These are phyloP conservation scores for Mythimna ferrago DNA, from an alignment of 2,888 invertebrate genomes.

Conservation along the genomic window DNA sequence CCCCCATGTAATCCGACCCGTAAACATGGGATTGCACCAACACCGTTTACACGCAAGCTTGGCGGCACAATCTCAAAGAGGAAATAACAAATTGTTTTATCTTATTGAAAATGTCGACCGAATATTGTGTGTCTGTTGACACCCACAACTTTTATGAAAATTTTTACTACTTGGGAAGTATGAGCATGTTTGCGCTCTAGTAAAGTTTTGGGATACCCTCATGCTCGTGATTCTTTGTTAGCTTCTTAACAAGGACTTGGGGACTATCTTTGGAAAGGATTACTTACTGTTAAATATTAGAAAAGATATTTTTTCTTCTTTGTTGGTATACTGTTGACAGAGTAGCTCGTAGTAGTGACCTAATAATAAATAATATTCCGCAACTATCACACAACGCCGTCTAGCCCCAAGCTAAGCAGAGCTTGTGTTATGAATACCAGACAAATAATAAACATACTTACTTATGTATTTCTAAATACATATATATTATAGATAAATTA, in stretches of 20 bases:
- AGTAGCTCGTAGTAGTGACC: too few species aligned
- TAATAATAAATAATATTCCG: too few species aligned
- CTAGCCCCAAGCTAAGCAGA: too few species aligned
- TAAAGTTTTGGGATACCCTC: neutral
- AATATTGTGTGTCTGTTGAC: conserved; percentile 31
- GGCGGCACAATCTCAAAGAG: conserved; percentile 37
- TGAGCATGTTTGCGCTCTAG: neutral
- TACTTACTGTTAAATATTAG: neutral
- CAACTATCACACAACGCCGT: too few species aligned
- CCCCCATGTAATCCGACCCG: conserved; percentile 43
- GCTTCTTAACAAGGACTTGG: neutral
- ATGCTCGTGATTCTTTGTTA: neutral
- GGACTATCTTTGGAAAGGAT: neutral
- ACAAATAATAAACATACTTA: too few species aligned
- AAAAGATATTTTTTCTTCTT: neutral
- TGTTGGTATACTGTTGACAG: neutral
- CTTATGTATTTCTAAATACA: too few species aligned
- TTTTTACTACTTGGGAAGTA: neutral
- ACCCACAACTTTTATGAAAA: conserved; percentile 9
- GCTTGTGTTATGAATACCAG: too few species aligned
- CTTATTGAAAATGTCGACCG: conserved; percentile 52
- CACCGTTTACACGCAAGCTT: conserved; percentile 52
- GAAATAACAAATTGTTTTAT: conserved; percentile 60
- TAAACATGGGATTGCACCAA: conserved; percentile 52
- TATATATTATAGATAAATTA: too few species aligned